Evolutionary conservation across 2,113 vertebrate species (phyloP), one percentile per base, ranked within the genome.

Genomic region (Nipponia nippon): DNA sequence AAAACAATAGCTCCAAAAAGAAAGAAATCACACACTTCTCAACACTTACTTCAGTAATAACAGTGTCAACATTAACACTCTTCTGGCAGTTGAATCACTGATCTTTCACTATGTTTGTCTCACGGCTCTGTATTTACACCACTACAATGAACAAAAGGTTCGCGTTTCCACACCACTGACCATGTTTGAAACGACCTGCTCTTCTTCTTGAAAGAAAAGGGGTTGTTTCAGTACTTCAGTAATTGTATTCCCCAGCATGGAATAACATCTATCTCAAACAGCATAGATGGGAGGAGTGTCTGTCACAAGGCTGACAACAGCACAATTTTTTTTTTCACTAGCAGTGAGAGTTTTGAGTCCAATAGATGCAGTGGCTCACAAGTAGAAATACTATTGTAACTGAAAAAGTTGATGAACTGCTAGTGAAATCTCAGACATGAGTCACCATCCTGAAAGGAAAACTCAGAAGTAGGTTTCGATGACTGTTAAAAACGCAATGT

Each of bases 381-480:
- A 70, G 26, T 0, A 59, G 25, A 89, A 93, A 52, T 27, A 42
- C 16, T 49, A 58, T 0, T 83, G 36, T 7, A 36, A 47, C 30
- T 58, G 55, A 16, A 73, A 87, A 83, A 91, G 44, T 0, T 59
- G 47, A 71, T 16, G 16, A 86, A 49, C 36, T 61, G 27, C 53
- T 58, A 65, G 12, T 52, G 26, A 61, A 89, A 77, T 56, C 58
- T 93, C 49, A 50, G 32, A 47, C 13, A 5, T 7, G 16, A 83
- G 38, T 73, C 52, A 88, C 5, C 9, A 75, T 4, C 7, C 49
- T 44, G 14, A 59, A 89, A 87, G 52, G 91, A 80, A 78, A 58
- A 42, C 29, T 25, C 49, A 21, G 17, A 66, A 49, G 47, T 0
- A 9, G 42, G 22, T 61, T 87, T 66, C 0, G 0, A 62, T 30